Percentiles rank a stretch among this genome's conserved stretches.
Evolutionary conservation across 2,113 vertebrate species (phyloP).

Genomic region (Cepphus grylle): DNA sequence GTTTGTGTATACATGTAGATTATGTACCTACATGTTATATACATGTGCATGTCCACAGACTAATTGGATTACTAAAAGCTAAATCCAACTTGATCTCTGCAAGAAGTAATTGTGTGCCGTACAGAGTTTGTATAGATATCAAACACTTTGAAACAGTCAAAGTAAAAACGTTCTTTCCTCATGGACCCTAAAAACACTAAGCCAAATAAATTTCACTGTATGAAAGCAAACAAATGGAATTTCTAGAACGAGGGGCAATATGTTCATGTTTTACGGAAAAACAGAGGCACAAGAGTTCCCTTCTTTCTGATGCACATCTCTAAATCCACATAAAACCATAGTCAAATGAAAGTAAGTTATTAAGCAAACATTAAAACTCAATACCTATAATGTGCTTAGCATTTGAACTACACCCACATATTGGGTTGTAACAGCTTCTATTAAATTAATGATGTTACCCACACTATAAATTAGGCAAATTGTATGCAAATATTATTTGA

Average conservation of each 20-base stretch:
- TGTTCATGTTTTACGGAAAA: slow-evolving; percentile 1
- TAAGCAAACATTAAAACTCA: slow-evolving; percentile 47
- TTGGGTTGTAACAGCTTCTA: slow-evolving; percentile 61
- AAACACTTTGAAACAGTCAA: neutral
- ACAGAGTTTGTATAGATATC: neutral
- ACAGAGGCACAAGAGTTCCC: neutral
- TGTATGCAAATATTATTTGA: slow-evolving; percentile 73
- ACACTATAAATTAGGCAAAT: slow-evolving; percentile 73
- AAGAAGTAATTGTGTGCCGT: neutral
- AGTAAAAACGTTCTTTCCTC: neutral
- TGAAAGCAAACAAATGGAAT: neutral
- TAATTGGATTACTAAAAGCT: slow-evolving; percentile 15
- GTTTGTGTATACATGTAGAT: neutral
- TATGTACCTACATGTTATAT: neutral
- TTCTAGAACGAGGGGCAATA: neutral
- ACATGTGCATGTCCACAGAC: neutral
- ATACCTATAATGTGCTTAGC: slow-evolving; percentile 32
- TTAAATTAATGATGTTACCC: slow-evolving; percentile 72
- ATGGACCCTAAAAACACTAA: neutral
- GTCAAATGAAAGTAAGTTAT: slow-evolving; percentile 45
- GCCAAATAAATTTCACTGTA: neutral
- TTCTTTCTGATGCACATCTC: slow-evolving; percentile 16
- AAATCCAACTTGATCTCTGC: neutral
- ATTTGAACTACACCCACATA: slow-evolving; percentile 65
- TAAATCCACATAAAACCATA: slow-evolving; percentile 32